Base-by-base conservation (phyloP, 2,797 vertebrate genomes). In the Todus mexicanus region DNA sequence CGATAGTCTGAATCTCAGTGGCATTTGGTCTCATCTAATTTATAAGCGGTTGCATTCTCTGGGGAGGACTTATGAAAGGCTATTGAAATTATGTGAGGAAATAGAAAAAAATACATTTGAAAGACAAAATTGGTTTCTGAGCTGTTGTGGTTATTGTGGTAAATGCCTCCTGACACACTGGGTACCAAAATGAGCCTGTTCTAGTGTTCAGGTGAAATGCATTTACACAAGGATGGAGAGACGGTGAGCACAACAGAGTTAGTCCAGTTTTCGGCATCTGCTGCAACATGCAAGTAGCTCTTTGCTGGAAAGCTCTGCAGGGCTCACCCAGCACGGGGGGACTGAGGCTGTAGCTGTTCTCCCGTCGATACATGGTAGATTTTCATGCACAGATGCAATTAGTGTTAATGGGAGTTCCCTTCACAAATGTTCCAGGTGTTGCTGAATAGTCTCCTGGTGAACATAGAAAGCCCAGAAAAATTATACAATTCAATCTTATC, bases 1-100 rank as follows among this genome's bases (percentile, higher is more conserved):
- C 47, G 50, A 42, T 85, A 73, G 53, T 45, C 63, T 91, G 71
- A 91, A 87, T 88, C 84, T 91, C 20, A 0, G 45, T 53, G 51
- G 57, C 35, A 73, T 84, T 95, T 63, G 72, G 40, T 70, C 23
- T 74, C 43, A 78, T 71, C 33, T 60, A 77, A 88, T 94, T 83
- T 75, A 66, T 64, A 79, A 75, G 78, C 18, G 4, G 23, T 48
- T 89, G 38, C 40, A 37, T 74, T 87, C 64, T 87, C 61, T 26
- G 15, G 37, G 45, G 63, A 71, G 29, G 17, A 84, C 38, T 92
- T 87, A 33, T 20, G 68, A 88, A 89, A 68, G 60, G 35, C 63
- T 33, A 26, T 26, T 80, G 76, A 81, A 96, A 83, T 84, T 38
- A 69, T 7, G 6, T 21, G 35, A 83, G 66, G 65, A 92, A 93